Percentiles rank a stretch among this genome's conserved stretches.
Evolutionary conservation across 2,113 vertebrate species (phyloP).

Genomic region (Myotis brandtii): DNA sequence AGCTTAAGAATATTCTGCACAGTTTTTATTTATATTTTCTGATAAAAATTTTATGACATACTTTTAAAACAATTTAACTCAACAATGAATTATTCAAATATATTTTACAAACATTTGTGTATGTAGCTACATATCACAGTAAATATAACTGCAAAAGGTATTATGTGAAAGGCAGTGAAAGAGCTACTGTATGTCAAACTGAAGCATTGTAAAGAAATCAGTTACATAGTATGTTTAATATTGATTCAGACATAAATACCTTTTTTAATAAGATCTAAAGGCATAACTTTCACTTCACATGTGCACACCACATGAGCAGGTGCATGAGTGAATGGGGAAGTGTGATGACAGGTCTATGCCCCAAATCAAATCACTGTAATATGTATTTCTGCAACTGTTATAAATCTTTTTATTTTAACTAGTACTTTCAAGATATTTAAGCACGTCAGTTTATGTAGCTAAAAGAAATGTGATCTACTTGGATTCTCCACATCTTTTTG

Average conservation of each 20-base stretch:
- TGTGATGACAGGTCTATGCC: conserved; percentile 50
- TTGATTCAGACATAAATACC: background rate
- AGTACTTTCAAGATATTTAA: background rate
- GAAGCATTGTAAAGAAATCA: background rate
- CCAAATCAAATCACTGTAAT: conserved; percentile 53
- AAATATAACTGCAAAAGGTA: conserved; percentile 27
- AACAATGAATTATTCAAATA: background rate
- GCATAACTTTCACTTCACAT: background rate
- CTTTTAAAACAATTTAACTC: background rate
- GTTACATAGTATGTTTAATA: background rate
- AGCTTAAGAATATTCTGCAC: background rate
- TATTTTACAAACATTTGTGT: conserved; percentile 14
- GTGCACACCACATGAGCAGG: conserved; percentile 11
- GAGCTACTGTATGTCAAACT: conserved; percentile 8
- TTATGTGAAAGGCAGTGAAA: background rate
- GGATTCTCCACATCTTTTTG: background rate
- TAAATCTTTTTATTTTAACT: conserved; percentile 36
- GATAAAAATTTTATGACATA: background rate
- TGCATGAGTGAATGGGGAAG: conserved; percentile 29
- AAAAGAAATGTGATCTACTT: background rate
- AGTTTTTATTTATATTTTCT: background rate
- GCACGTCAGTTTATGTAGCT: background rate
- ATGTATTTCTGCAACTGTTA: background rate
- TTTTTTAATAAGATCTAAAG: conserved; percentile 9
- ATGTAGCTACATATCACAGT: background rate